A percentile compares a stretch with the other conserved stretches of the same genome.
phyloP scores from a whole-genome alignment of 1,140 invertebrate genomes.

The Ceratitis capitata region DNA sequence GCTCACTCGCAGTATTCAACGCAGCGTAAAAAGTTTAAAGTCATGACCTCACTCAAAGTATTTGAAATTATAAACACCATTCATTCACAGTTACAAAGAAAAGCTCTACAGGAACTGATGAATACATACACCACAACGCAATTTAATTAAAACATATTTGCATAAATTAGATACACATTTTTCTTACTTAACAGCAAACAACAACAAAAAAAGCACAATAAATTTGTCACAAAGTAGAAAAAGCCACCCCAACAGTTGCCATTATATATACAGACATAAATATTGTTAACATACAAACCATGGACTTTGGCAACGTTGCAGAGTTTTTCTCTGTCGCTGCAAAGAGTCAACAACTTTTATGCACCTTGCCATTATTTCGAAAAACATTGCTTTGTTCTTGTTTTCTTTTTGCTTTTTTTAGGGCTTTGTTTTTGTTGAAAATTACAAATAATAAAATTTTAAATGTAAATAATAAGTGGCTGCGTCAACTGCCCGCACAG shows the following conservation, averaged over 20 bases:
- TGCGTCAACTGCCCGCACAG: too few relatives aligned
- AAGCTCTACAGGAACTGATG: neutral
- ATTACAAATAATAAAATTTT: slow-evolving; percentile 24
- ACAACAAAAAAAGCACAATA: too few relatives aligned
- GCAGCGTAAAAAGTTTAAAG: neutral
- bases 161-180: neutral
- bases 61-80: neutral
- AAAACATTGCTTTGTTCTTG: neutral
- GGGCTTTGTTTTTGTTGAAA: slow-evolving; percentile 28
- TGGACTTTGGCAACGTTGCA: neutral
- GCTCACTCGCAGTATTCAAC: neutral
- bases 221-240: too few relatives aligned
- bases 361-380: neutral
- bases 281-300: neutral
- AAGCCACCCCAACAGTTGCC: slow-evolving; percentile 18
- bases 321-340: too few relatives aligned
- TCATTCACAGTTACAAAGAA: neutral
- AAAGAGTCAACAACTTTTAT: neutral
- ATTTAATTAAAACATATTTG: slow-evolving; percentile 31
- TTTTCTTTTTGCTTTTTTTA: neutral
- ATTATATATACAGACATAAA: too few relatives aligned
- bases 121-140: neutral
- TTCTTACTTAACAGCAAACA: neutral
- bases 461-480: slow-evolving; percentile 32
- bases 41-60: slow-evolving; percentile 25